Evolutionary conservation across 2,113 vertebrate genomes (phyloP).

Genomic region (Dendropsophus ebraccatus): DNA sequence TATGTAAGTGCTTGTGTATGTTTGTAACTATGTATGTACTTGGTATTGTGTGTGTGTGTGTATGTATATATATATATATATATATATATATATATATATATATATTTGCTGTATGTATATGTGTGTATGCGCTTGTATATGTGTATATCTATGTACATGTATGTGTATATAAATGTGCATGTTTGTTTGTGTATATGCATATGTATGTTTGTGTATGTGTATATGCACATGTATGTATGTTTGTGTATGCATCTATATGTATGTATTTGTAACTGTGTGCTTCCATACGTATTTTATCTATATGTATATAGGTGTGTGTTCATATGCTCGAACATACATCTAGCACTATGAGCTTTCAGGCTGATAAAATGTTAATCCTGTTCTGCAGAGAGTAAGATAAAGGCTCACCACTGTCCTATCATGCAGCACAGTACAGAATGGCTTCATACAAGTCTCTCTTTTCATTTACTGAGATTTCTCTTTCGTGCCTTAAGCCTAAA

Average conservation of each 20-base stretch:
- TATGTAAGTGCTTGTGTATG: no score
- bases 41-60: background rate
- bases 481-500: conserved; percentile 63
- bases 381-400: conserved; percentile 58
- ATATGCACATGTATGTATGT: background rate
- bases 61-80: background rate
- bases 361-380: background rate
- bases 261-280: background rate
- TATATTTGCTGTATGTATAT: background rate
- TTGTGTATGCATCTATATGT: background rate
- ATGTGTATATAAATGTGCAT: background rate
- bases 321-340: background rate
- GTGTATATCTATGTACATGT: background rate
- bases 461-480: conserved; percentile 54
- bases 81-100: background rate
- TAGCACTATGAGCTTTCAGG: background rate
- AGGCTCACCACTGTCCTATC: background rate
- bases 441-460: conserved; percentile 57
- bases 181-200: background rate
- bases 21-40: background rate
- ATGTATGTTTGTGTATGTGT: background rate
- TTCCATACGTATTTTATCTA: background rate
- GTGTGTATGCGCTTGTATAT: background rate
- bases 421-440: background rate
- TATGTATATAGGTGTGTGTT: background rate